Conservation (phyloP, 2,113 vertebrate species). For the Pelodiscus sinensis region DNA sequence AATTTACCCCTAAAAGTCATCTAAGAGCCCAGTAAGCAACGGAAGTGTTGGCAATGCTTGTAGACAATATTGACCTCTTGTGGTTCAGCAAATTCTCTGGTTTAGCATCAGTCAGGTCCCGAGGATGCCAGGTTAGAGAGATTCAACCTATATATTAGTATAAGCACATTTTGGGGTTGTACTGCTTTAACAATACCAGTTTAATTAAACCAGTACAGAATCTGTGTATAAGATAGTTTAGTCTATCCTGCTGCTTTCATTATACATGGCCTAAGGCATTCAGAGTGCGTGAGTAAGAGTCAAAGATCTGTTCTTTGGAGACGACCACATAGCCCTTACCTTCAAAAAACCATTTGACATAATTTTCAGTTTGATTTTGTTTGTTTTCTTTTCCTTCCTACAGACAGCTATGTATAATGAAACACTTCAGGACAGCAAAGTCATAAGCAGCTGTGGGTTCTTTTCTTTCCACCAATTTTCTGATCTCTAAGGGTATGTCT, state of each 20-base stretch:
- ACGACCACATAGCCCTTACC: background rate
- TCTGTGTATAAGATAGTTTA: background rate
- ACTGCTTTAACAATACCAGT: background rate
- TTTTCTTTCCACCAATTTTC: background rate
- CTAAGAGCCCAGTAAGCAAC: no score
- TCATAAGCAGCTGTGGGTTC: background rate
- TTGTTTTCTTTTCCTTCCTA: background rate
- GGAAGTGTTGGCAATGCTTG: no score
- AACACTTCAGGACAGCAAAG: background rate
- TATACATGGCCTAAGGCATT: background rate
- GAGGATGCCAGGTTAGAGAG: no score
- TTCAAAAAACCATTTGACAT: background rate
- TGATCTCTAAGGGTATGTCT: background rate
- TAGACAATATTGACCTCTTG: no score
- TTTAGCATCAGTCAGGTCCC: no score
- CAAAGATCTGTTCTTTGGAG: conserved; percentile 14
- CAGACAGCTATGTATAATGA: background rate
- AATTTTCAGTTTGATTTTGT: background rate
- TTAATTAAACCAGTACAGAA: background rate
- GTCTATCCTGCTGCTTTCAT: background rate
- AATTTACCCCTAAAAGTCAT: no score
- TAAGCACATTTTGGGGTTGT: background rate
- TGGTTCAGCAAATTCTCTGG: no score
- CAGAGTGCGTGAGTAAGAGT: background rate
- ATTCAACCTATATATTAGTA: background rate